These are phyloP conservation scores for Erpornis zantholeuca DNA, from an alignment of 2,113 vertebrate species.

Conservation along the genomic window DNA sequence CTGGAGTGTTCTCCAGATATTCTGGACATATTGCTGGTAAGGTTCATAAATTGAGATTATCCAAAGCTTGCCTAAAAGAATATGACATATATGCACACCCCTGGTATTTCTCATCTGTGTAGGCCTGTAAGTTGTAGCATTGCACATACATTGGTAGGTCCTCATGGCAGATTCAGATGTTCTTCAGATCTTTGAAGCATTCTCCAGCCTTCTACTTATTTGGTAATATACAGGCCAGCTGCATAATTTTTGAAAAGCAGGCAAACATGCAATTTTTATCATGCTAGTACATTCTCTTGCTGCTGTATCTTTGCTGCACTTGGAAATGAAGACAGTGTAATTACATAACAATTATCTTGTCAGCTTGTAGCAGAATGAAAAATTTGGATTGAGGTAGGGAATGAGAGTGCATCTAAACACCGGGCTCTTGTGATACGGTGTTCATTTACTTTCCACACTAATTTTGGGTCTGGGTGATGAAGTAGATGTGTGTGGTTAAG, in stretches of 20 bases:
- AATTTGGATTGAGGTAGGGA: neutral
- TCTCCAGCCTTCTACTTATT: neutral
- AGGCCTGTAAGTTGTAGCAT: neutral
- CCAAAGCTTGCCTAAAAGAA: neutral
- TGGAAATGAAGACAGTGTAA: slow-evolving; percentile 58
- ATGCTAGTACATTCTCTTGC: slow-evolving; percentile 33
- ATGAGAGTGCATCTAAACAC: neutral
- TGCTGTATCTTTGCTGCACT: slow-evolving; percentile 9
- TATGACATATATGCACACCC: no score
- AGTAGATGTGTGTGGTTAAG: neutral
- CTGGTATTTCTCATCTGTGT: neutral
- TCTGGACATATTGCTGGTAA: neutral
- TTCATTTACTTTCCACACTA: neutral
- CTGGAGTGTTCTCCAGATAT: neutral
- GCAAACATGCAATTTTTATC: neutral
- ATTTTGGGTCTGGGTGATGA: neutral
- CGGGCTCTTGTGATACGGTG: neutral
- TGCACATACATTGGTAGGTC: neutral
- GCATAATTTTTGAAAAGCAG: neutral
- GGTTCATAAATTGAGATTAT: neutral
- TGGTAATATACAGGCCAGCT: neutral
- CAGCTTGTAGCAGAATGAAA: neutral
- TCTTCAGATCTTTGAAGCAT: neutral
- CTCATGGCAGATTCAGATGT: neutral
- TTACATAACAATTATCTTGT: slow-evolving; percentile 66